Percentiles rank a stretch among this genome's conserved stretches.
phyloP scores from a whole-genome alignment of 2,888 invertebrate genomes.

The Stenodera caucasica region DNA sequence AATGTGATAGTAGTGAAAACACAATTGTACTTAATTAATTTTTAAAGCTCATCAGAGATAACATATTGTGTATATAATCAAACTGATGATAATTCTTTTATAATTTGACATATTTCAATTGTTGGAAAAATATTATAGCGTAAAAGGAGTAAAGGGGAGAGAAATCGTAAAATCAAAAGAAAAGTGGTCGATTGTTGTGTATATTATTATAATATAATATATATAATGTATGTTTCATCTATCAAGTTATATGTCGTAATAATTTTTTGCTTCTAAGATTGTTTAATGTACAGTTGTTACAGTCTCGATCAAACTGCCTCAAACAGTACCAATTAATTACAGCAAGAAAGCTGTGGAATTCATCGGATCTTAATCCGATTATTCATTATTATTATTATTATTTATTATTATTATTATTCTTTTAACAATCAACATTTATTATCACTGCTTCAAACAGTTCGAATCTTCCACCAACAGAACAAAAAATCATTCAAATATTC shows the following conservation, averaged over 20 bases:
- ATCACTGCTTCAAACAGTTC: slow-evolving; percentile 45
- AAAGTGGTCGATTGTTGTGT: slow-evolving; percentile 2
- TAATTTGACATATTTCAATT: neutral
- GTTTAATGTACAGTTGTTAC: slow-evolving; percentile 48
- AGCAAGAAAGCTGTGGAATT: neutral
- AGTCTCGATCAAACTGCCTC: slow-evolving; percentile 46
- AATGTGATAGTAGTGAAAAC: slow-evolving; percentile 54
- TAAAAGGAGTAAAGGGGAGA: neutral
- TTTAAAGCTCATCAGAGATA: slow-evolving; percentile 52
- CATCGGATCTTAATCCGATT: neutral
- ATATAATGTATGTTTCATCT: neutral
- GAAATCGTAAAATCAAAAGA: neutral
- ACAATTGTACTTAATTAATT: slow-evolving; percentile 55
- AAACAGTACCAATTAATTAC: slow-evolving; percentile 38
- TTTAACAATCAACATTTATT: slow-evolving; percentile 30
- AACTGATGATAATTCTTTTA: no score
- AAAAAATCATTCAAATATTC: slow-evolving; percentile 49
- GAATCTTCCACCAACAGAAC: slow-evolving; percentile 37
- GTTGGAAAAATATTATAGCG: neutral
- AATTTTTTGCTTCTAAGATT: slow-evolving; percentile 37
- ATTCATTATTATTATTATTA: neutral
- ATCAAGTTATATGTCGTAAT: slow-evolving; percentile 9
- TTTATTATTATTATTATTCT: neutral
- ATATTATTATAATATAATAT: neutral
- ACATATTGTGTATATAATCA: slow-evolving; percentile 14